Conservation (phyloP, 2,113 vertebrate genomes). For the Thunnus maccoyii region DNA sequence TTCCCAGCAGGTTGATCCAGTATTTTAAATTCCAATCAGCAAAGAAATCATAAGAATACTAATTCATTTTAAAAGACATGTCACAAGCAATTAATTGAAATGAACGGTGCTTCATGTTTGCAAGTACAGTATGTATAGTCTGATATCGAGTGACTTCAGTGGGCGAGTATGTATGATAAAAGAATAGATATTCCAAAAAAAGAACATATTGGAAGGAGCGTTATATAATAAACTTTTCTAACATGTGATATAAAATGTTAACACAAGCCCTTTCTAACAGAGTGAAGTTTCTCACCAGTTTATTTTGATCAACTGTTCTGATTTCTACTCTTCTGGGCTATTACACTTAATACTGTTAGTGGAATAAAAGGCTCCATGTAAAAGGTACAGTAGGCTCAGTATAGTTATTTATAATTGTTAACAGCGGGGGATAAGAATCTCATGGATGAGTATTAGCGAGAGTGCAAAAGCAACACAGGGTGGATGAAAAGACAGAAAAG, state of each 20-base stretch:
- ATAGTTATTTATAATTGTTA: not conserved
- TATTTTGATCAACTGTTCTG: not conserved
- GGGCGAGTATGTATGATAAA: not conserved
- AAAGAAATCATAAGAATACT: too few relatives aligned
- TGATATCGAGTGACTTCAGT: not conserved
- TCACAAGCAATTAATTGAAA: too few relatives aligned
- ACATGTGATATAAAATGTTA: not conserved
- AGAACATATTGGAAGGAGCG: not conserved
- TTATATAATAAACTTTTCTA: not conserved
- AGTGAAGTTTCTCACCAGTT: too few relatives aligned
- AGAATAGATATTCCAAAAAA: not conserved
- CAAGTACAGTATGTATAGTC: not conserved
- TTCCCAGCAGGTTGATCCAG: too few relatives aligned
- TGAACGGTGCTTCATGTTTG: not conserved
- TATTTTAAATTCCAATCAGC: too few relatives aligned
- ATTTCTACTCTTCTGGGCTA: not conserved
- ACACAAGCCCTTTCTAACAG: not conserved
- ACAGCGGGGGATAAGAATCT: not conserved
- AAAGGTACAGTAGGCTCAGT: not conserved
- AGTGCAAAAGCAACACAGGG: not conserved
- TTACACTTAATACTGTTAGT: not conserved
- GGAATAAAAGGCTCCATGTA: not conserved
- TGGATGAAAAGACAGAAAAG: constrained; percentile 12
- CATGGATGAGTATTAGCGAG: not conserved
- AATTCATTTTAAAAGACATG: too few relatives aligned